phyloP scores from a whole-genome alignment of 2,888 invertebrate genomes.

The Drosophila gaucha region DNA sequence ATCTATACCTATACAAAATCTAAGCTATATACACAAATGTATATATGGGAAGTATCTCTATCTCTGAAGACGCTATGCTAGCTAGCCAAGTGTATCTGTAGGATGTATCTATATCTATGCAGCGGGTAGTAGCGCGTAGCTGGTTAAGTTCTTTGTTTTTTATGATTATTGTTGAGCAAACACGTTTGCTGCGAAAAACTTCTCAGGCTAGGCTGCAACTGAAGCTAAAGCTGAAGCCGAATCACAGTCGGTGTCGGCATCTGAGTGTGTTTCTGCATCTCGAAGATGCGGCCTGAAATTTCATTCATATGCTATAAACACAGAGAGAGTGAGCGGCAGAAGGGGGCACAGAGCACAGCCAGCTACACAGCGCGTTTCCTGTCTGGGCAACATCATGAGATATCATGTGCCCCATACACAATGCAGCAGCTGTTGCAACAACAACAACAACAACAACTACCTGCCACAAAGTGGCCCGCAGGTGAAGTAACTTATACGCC shows the following conservation, averaged over 20 bases:
- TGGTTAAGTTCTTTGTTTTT: slow-evolving; percentile 22
- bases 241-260: background rate
- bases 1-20: background rate
- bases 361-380: slow-evolving; percentile 71
- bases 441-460: slow-evolving; percentile 36
- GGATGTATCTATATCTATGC: background rate
- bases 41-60: background rate
- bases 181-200: slow-evolving; percentile 72
- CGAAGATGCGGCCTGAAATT: slow-evolving; percentile 56
- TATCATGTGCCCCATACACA: slow-evolving; percentile 58
- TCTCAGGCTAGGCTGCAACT: slow-evolving; percentile 64
- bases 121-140: slow-evolving; percentile 1
- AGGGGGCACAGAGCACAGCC: slow-evolving; percentile 12
- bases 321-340: background rate
- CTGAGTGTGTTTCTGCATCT: slow-evolving; percentile 47
- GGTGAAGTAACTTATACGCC: slow-evolving; percentile 76
- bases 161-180: slow-evolving; percentile 40
- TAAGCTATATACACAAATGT: background rate
- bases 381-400: slow-evolving; percentile 62
- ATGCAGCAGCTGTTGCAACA: slow-evolving; percentile 30
- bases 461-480: slow-evolving; percentile 68
- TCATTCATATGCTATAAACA: slow-evolving; percentile 67
- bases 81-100: too few species aligned
- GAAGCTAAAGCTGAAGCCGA: background rate
- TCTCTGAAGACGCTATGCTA: too few species aligned